Evolutionary conservation across 2,113 vertebrate genomes (phyloP), one percentile per base, ranked within the genome.

Genomic region (Mobula hypostoma): DNA sequence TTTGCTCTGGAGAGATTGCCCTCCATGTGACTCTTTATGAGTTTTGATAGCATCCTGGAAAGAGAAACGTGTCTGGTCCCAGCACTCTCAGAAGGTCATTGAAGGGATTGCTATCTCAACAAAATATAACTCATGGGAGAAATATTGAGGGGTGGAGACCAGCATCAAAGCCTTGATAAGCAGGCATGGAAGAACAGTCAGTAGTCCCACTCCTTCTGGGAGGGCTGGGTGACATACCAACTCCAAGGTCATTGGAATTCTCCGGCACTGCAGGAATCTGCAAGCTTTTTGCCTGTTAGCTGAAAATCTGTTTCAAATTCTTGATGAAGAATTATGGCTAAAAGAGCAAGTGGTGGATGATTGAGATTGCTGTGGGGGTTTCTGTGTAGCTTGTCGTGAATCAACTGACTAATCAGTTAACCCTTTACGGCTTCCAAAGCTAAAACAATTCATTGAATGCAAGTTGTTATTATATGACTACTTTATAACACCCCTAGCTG

Each of bases 161-260:
- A 74, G 66, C 68, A 93, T 93, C 68, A 72, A 27, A 93, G 11
- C 8, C 21, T 93, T 5, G 21, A 48, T 40, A 48, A 27, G 3
- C 66, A 72, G 90, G 36, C 36, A 93, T 63, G 40, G 90, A 72
- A 9, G 36, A 74, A 48, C 5, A 15, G 17, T 66, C 85, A 66
- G 85, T 36, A 19, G 85, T 32, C 85, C 85, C 85, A 90, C 85
- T 66, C 85, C 7, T 12, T 68, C 90, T 74, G 90, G 66, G 68
- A 93, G 66, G 68, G 19, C 90, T 93, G 90, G 15, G 68, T 72
- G 68, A 74, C 90, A 93, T 48, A 61, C 68, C 90, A 74, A 36
- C 61, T 61, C 90, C 68, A 93, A 48, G 63, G 90, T 74, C 68
- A 74, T 93, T 93, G 36, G 36, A n/a, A 72, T 0, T 48, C 85